Conservation (phyloP, 2,113 vertebrate genomes). For the Henicopernis longicauda region DNA sequence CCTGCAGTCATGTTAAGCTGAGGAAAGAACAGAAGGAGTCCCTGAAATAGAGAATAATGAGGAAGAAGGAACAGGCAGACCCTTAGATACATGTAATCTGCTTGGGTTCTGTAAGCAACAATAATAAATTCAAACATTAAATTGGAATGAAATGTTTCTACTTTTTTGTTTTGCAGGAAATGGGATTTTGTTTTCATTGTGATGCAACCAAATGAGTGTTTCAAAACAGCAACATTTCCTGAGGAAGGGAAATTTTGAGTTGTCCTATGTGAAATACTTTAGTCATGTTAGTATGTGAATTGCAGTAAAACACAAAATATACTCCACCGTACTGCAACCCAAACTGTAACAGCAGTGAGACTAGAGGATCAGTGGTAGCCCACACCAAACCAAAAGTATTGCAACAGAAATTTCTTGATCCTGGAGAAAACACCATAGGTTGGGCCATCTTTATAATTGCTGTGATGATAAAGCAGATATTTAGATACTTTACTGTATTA, state of each 20-base stretch:
- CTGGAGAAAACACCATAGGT: not conserved
- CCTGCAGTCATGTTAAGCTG: not conserved
- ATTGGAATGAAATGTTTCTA: not conserved
- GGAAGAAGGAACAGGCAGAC: not conserved
- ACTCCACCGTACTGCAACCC: not conserved
- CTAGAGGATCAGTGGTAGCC: not conserved
- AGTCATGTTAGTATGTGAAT: not conserved
- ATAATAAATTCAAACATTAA: not conserved
- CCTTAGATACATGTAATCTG: not conserved
- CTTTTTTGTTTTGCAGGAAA: not conserved
- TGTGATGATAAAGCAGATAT: not conserved
- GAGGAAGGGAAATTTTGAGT: not conserved
- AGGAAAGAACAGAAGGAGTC: not conserved
- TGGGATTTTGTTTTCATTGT: not conserved
- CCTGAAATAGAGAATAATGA: not conserved
- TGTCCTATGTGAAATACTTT: not conserved
- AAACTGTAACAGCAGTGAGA: not conserved
- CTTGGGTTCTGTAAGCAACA: not conserved
- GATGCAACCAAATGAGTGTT: not conserved
- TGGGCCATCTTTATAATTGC: not conserved
- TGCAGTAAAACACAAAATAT: not conserved
- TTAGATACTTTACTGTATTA: not conserved
- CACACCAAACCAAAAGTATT: not conserved
- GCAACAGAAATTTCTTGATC: not conserved
- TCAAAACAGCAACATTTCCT: not conserved